Evolutionary conservation across 2,797 vertebrate species (phyloP), one percentile per base, ranked within the genome.

Genomic region (Poecilia picta): DNA sequence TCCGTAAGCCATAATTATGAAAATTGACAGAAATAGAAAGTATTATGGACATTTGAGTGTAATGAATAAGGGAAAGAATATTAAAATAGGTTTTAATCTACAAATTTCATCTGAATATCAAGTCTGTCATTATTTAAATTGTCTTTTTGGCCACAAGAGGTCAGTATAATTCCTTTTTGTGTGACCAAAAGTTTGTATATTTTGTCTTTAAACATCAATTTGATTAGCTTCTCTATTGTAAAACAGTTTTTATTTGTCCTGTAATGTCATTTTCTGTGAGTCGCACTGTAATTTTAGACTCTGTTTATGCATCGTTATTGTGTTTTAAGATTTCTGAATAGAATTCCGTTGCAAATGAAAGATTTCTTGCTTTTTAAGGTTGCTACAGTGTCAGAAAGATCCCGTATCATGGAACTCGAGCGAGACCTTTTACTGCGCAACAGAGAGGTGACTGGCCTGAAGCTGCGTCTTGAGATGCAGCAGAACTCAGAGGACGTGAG

Each of bases 401-500:
- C 98, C 55, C 97, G 96, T 43, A 99, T 99, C 83, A 98, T 99
- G 97, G 98, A 99, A 84, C 95, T 99, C 78, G 98, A 99, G 87
- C 96, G 93, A 90, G 98, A 99, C 86, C 96, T 99, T 59, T 91
- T 95, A 0, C 87, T 97, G 87, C 94, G 96, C 83, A 94, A 89
- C 39, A 97, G 97, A 89, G 98, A 98, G 83, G 97, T 97, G 41
- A 86, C 96, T 15, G 97, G 98, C 85, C 95, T 99, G 74, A 96
- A 95, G 64, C 95, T 97, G 73, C 96, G 96, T 81, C 83, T 99
- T 31, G 96, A 97, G 78, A 93, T 95, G 83, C 96, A 88, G 72
- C 96, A 96, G 51, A 96, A 95, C 53, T 76, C 95, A 0, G 91
- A 85, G 25, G 91, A 88, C 59, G 76, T 87, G 0, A 92, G 96